These are phyloP conservation scores for Aethina tumida DNA, from an alignment of 1,140 invertebrate species.

Conservation along the genomic window DNA sequence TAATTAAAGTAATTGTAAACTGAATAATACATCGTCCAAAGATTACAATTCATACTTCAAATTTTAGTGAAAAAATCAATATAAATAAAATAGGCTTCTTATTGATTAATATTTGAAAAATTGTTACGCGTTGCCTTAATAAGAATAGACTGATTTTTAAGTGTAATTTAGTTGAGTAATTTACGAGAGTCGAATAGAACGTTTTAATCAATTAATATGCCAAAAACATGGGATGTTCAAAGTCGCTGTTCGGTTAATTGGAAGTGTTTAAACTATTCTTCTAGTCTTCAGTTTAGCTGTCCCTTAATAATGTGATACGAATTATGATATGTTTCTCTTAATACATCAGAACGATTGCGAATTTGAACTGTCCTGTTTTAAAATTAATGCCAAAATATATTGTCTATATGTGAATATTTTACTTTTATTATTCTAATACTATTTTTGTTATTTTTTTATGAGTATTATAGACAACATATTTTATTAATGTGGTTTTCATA, in stretches of 20 bases:
- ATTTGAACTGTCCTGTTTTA: too few species aligned
- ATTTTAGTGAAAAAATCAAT: too few species aligned
- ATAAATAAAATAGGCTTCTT: constrained; percentile 2
- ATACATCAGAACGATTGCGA: too few species aligned
- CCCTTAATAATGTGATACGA: background rate
- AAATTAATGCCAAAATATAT: too few species aligned
- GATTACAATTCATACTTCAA: too few species aligned
- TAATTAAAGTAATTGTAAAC: background rate
- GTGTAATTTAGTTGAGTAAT: constrained; percentile 3
- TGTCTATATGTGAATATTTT: too few species aligned
- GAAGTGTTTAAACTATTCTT: background rate
- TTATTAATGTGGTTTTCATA: background rate
- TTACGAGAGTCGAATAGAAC: too few species aligned
- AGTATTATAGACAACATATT: constrained; percentile 1
- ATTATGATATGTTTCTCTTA: background rate
- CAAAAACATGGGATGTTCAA: too few species aligned
- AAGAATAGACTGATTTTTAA: constrained; percentile 9
- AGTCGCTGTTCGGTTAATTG: background rate
- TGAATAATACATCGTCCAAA: background rate
- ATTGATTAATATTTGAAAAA: constrained; percentile 2
- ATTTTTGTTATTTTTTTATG: constrained; percentile 2
- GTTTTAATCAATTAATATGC: too few species aligned
- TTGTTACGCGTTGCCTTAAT: constrained; percentile 8
- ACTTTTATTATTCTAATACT: background rate
- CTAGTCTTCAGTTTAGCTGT: background rate